Base-by-base conservation (phyloP, 1,140 invertebrate species). In the Halesus radiatus region DNA sequence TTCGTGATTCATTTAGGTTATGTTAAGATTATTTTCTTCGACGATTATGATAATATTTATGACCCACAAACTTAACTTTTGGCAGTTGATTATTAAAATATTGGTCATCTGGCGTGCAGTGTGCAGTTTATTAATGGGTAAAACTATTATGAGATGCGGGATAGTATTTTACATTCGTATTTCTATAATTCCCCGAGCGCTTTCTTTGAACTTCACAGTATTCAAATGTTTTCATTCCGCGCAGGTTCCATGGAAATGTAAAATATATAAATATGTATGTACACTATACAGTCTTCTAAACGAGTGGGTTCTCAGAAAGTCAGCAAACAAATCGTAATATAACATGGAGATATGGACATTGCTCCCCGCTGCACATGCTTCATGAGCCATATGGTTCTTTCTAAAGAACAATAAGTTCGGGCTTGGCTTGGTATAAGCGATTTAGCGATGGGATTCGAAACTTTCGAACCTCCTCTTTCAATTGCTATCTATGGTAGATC, bases 181-280 rank as follows among this genome's bases (percentile, higher is more conserved):
- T 32, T 32, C 32, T 32, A 7, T 32, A 29, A 5, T 32, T 45
- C 23, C 23, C 72, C 72, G 3, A 32, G 54, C 8, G 26, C 23
- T 75, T 75, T 29, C 2, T 58, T 54, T 26, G 37, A 15, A 58
- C 56, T 13, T 54, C 13, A 32, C 3, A 20, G 54, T 56, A 56
- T 75, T 75, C 54, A 75, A 75, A 75, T 58, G 37, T 75, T 75
- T 75, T 29, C 72, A 16, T 13, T 58, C 54, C 53, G n/a, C 32
- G 53, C 54, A 37, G 52, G 54, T 58, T 75, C n/a, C 54, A 29
- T 26, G 54, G 20, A 75, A 54, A 54, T 53, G 29, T 37, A 60
- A 54, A 73, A 23, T 72, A 72, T 64, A 29, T 29, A n/a, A 62
- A 5, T 5, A 60, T 60, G 16, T 62, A 62, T 54, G 13, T 62